Evolutionary conservation across 2,888 invertebrate genomes (phyloP).

Genomic region (Monopis laevigella): DNA sequence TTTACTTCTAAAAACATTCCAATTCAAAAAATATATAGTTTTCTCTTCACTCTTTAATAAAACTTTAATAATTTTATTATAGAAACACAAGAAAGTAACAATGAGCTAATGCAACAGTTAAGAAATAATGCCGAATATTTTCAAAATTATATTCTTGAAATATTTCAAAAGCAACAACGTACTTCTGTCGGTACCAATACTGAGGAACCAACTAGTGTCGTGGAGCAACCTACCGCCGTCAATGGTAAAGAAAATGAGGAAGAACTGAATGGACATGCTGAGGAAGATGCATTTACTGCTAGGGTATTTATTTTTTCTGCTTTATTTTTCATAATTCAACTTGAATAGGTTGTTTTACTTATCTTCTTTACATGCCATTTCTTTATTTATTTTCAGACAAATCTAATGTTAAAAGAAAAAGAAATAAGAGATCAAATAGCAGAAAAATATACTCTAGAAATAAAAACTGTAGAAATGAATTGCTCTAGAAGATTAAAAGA

Average conservation of each 20-base stretch:
- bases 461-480: slow-evolving; percentile 67
- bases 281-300: slow-evolving; percentile 34
- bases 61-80: slow-evolving; percentile 15
- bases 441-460: slow-evolving; percentile 70
- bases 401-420: slow-evolving; percentile 61
- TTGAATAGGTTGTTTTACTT: too few relatives aligned
- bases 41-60: too few relatives aligned
- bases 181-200: slow-evolving; percentile 42
- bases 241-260: slow-evolving; percentile 24
- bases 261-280: neutral
- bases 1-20: too few relatives aligned
- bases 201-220: slow-evolving; percentile 21
- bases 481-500: slow-evolving; percentile 56
- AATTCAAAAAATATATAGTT: too few relatives aligned
- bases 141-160: slow-evolving; percentile 69
- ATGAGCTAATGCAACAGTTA: slow-evolving; percentile 65
- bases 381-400: slow-evolving; percentile 39
- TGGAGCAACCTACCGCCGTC: neutral
- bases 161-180: slow-evolving; percentile 44
- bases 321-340: too few relatives aligned
- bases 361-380: neutral
- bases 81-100: slow-evolving; percentile 66
- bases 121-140: slow-evolving; percentile 72
- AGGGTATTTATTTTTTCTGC: slow-evolving; percentile 36
- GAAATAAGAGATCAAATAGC: slow-evolving; percentile 74